Conservation (phyloP, 2,113 vertebrate species). For the Bolborhynchus lineola region DNA sequence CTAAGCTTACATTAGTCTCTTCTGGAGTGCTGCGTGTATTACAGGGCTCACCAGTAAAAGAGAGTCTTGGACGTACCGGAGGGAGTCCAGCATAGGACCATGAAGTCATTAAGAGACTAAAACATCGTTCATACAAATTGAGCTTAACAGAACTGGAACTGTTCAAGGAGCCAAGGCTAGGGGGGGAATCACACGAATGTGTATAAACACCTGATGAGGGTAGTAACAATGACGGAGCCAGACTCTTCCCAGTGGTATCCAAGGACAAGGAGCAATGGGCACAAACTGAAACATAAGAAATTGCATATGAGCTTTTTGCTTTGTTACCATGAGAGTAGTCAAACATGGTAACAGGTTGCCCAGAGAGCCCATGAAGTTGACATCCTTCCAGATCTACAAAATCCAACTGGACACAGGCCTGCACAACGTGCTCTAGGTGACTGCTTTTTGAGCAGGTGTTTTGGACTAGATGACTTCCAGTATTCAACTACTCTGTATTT, state of each 20-base stretch:
- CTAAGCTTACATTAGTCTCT: background rate
- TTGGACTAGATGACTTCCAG: background rate
- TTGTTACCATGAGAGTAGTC: no score
- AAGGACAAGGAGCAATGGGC: background rate
- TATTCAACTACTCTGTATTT: background rate
- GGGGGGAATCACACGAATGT: background rate
- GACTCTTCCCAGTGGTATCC: background rate
- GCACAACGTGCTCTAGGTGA: background rate
- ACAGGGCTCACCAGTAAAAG: background rate
- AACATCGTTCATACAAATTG: background rate
- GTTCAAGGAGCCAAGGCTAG: background rate
- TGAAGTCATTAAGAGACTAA: no score
- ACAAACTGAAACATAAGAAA: background rate
- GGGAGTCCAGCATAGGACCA: background rate
- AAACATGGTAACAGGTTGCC: background rate
- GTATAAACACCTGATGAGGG: background rate
- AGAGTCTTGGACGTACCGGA: background rate
- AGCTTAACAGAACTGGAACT: background rate
- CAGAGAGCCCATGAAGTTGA: background rate
- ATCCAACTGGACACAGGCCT: accelerated
- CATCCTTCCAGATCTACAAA: background rate
- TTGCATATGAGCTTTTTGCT: background rate
- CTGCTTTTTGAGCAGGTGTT: background rate
- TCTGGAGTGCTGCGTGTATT: background rate
- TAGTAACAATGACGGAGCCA: background rate